phyloP scores from a whole-genome alignment of 2,113 vertebrate genomes.

The Dolichallabes microphthalmus region DNA sequence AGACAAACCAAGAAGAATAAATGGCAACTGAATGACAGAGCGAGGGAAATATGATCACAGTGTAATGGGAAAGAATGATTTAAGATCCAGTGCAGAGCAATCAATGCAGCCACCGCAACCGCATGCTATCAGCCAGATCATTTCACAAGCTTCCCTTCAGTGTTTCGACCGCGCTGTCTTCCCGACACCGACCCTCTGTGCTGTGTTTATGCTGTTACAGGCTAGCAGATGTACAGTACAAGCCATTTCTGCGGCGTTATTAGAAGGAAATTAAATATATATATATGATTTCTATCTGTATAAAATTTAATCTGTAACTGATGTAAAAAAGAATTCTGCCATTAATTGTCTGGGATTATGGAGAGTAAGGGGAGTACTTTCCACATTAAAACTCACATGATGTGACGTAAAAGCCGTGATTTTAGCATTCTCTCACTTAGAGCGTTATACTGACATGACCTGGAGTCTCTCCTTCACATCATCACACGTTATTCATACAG shows the following conservation, averaged over 20 bases:
- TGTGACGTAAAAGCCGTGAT: background rate
- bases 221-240: background rate
- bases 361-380: too few species aligned
- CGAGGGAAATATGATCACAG: background rate
- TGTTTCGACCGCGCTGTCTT: background rate
- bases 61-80: background rate
- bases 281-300: too few species aligned
- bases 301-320: too few species aligned
- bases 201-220: background rate
- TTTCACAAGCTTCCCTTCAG: background rate
- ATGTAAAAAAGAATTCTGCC: too few species aligned
- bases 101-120: background rate
- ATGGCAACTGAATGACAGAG: background rate
- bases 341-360: background rate
- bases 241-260: background rate
- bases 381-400: too few species aligned
- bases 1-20: background rate
- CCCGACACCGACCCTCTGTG: background rate
- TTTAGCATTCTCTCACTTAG: background rate
- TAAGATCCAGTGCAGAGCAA: background rate
- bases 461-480: background rate
- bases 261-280: background rate
- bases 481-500: background rate
- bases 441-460: background rate
- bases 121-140: background rate